Evolutionary conservation across 2,888 invertebrate species (phyloP), one percentile per base, ranked within the genome.

Genomic region (Drosophila anomalata): DNA sequence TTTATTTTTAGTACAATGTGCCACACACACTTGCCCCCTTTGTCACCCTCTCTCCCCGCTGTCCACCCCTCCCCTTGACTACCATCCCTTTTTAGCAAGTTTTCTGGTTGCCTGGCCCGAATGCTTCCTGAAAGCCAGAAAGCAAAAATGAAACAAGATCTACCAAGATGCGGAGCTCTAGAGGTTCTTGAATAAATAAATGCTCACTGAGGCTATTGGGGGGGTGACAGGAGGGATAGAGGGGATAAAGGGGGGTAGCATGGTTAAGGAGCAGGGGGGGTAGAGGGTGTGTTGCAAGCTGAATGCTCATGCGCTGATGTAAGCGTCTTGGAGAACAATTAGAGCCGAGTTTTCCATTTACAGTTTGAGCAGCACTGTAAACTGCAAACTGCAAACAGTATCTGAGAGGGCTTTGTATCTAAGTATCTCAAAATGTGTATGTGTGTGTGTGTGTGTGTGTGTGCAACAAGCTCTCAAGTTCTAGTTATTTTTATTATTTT

Each of bases 261-360:
- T 17, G 17, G 17, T 17, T 17, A 17, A 11, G 46, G 33, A 36
- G 0, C 14, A 0, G 36, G 14, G 46, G 7, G 14, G 17, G 14
- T 12, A 24, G 26, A 9, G 57, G 66, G 56, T 58, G 48, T 53
- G 55, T 48, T 50, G 36, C 77, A 52, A 81, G 86, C 78, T 84
- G 67, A 51, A 79, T 87, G 84, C 84, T 87, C 87, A 84, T 84
- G 80, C 87, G 84, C 84, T 83, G 85, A 82, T 84, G 79, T 77
- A 84, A 82, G 77, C 82, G 51, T 53, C 66, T 57, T 59, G 58
- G 59, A 53, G 70, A 69, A 68, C 68, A 68, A 68, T 68, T 69
- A 68, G 59, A 77, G 79, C 63, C 62, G 77, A 56, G 70, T 72
- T 80, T 77, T 48, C 72, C 77, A 68, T 75, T 86, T 81, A 69